Evolutionary conservation across 2,113 vertebrate genomes (phyloP), one percentile per base, ranked within the genome.

Genomic region (Nanorana parkeri): DNA sequence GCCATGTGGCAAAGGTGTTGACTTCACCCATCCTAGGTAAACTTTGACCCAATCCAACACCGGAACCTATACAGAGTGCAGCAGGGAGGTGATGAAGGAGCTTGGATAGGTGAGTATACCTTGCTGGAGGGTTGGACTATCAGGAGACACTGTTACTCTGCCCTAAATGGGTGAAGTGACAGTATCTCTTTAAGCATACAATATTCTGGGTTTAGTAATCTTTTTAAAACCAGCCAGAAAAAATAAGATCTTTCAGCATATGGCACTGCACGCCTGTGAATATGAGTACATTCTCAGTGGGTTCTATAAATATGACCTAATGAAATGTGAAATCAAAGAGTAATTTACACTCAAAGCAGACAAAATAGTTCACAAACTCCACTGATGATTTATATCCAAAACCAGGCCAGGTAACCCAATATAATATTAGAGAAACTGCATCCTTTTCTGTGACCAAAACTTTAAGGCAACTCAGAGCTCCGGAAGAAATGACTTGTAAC

Each of bases 231-330:
- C 11, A 41, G 72, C 55, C 72, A 75, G 72, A 7, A 21, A 61
- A 60, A 75, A 75, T 75, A 75, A 7, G 17, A 75, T 75, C 72
- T 75, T 55, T 75, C 72, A 75, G 56, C n/a, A 21, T 36, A 61
- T 41, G 13, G 29, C 29, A 23, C 21, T 36, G 72, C 20, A 17
- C 24, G 72, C 8, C 32, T 23, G 55, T 60, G 55, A 58, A 75
- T 61, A 75, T 60, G 72, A 58, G n/a, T 28, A 58, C 72, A 75
- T 41, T 74, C 11, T 32, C 19, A 75, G 29, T 41, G 72, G 55
- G 32, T 17, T 74, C 72, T 41, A 75, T 36, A 75, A 61, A 58
- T 61, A 75, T 75, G 72, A 75, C 55, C 52, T 75, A 56, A 75
- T 41, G 60, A 75, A 61, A 75, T 61, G 55, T 60, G 72, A 55